Evolutionary conservation across 2,888 invertebrate species (phyloP), one percentile per base, ranked within the genome.

Genomic region (Rhodophaea formosa): DNA sequence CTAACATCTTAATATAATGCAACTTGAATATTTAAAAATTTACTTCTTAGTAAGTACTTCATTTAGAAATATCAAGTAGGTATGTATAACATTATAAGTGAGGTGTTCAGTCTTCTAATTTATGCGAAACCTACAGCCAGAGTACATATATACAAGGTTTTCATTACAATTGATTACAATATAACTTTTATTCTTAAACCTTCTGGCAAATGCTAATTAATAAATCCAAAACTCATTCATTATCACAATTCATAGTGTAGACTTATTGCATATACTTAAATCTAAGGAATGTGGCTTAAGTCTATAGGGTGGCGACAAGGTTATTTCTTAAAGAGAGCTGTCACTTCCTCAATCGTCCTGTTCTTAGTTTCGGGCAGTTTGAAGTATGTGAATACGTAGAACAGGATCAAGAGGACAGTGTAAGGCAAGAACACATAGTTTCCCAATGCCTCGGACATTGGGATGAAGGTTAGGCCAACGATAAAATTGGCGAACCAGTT

Each of bases 401-500:
- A 92, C 46, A 91, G 46, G 32, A 90, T 79, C 12, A 92, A 71
- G 1, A 92, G 80, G 16, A 79, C 78, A 16, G 91, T 91, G 70
- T 77, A 92, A 2, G 91, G 92, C 63, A 92, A 63, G 76, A 92
- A 92, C 32, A 91, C 90, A 58, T 77, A 88, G 69, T 88, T 80
- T 15, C 80, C 84, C 17, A 92, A 71, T 1, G 79, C 79, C 0
- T 75, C 66, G 1, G 77, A 79, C 80, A 92, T 78, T 5, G 85
- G 77, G 42, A 89, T 81, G 70, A 92, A 92, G 0, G 86, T 77
- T 7, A 92, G 69, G 1, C 91, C 90, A n/a, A 92, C 87, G n/a
- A 91, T 71, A 59, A 92, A 91, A 73, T 92, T 92, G 10, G 92
- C 91, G 51, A 91, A 82, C 92, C 92, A 92, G 71, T 92, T 92